These are phyloP conservation scores for Rhopilema esculentum DNA, from an alignment of 30 jellyfish, hydroid and myxozoan species.

Conservation along the genomic window DNA sequence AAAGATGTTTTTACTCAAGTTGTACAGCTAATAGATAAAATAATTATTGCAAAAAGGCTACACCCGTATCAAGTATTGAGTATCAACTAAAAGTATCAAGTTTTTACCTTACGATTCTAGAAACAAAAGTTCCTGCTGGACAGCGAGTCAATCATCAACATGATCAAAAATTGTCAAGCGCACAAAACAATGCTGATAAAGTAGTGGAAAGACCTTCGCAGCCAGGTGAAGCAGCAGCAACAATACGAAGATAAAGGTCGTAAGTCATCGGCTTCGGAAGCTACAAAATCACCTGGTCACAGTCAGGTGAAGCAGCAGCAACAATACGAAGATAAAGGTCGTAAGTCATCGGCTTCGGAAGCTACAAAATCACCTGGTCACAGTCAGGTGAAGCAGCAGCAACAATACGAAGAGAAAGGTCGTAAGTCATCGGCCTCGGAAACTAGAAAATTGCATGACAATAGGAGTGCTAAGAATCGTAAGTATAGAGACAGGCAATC, in stretches of 20 bases:
- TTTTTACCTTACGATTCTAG: too few species aligned
- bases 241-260: background rate
- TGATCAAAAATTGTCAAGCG: background rate
- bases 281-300: too few species aligned
- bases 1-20: too few species aligned
- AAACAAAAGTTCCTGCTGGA: background rate
- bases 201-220: background rate
- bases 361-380: too few species aligned
- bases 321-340: background rate
- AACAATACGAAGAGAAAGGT: background rate
- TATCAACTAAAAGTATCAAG: too few species aligned
- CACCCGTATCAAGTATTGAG: too few species aligned
- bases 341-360: background rate
- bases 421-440: background rate
- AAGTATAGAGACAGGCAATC: background rate
- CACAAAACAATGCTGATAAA: background rate
- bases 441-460: background rate
- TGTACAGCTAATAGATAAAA: too few species aligned
- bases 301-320: background rate
- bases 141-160: background rate
- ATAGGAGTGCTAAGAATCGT: background rate
- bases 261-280: background rate
- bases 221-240: background rate
- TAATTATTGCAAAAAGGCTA: too few species aligned
- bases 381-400: background rate